phyloP scores from a whole-genome alignment of 2,797 vertebrate genomes.

The Pyrrhura leucotis region DNA sequence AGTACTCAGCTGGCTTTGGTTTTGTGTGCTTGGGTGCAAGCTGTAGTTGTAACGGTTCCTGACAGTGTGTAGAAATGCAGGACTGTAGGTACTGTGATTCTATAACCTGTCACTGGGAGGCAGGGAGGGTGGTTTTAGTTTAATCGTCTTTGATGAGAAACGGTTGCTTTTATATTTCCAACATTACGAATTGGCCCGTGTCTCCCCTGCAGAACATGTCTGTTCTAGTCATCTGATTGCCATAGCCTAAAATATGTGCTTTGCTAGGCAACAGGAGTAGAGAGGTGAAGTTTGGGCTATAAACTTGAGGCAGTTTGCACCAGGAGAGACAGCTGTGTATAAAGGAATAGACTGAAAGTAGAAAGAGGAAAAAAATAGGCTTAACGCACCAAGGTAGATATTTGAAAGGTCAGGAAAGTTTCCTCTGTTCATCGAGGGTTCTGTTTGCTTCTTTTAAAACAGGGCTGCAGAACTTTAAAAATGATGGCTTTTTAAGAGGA shows the following conservation, averaged over 20 bases:
- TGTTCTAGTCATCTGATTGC: background rate
- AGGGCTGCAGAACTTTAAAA: background rate
- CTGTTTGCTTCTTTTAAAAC: background rate
- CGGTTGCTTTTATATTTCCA: background rate
- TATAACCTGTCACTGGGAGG: accelerated
- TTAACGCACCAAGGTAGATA: background rate
- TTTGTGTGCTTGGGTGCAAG: background rate
- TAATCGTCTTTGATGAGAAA: background rate
- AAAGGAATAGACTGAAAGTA: background rate
- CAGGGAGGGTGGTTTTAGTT: background rate
- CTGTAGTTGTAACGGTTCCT: background rate
- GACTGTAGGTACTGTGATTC: background rate
- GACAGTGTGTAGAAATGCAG: background rate
- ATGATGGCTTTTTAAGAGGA: background rate
- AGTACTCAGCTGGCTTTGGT: background rate
- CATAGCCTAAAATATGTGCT: background rate
- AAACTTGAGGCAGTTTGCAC: background rate
- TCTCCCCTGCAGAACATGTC: background rate
- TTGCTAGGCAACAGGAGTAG: background rate
- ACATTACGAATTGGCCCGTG: accelerated
- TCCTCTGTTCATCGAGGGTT: background rate
- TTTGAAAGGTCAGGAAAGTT: background rate
- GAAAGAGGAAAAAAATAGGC: background rate
- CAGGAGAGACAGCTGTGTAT: background rate
- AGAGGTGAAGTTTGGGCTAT: conserved; percentile 15